Conservation (phyloP, 2,888 invertebrate genomes). For the Empis livida region DNA sequence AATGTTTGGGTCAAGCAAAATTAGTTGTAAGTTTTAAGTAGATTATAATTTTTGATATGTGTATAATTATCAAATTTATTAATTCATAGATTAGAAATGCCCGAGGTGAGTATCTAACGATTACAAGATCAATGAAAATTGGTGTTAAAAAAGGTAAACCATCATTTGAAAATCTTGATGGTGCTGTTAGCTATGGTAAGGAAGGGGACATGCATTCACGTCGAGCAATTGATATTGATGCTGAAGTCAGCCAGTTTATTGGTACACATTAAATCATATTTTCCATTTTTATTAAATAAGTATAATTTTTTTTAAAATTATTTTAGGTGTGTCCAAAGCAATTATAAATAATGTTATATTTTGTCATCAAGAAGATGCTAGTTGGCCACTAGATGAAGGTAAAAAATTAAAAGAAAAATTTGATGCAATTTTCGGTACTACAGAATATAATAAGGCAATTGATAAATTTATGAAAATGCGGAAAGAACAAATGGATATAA, state of each 20-base stretch:
- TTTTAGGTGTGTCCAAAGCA: conserved; percentile 69
- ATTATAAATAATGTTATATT: conserved; percentile 94
- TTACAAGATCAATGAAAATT: conserved; percentile 55
- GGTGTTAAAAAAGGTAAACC: conserved; percentile 43
- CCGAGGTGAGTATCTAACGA: conserved; percentile 47
- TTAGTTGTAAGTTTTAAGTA: conserved; percentile 23
- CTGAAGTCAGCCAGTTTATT: conserved; percentile 54
- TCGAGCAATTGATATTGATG: conserved; percentile 59
- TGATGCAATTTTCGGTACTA: conserved; percentile 95
- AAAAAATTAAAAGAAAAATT: conserved; percentile 89
- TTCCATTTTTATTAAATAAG: not conserved
- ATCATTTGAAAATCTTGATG: conserved; percentile 53
- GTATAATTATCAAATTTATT: not conserved
- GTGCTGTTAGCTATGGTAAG: conserved; percentile 44
- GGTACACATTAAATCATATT: too few species aligned
- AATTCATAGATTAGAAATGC: conserved; percentile 36
- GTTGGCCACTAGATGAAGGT: conserved; percentile 92
- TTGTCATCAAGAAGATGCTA: conserved; percentile 97
- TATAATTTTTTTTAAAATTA: not conserved
- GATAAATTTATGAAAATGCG: conserved; percentile 55
- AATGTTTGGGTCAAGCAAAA: conserved; percentile 35
- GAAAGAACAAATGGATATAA: conserved; percentile 43
- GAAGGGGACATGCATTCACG: conserved; percentile 45
- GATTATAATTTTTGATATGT: too few species aligned
- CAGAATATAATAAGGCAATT: conserved; percentile 80